Base-by-base conservation (phyloP, 2,797 vertebrate species). In the Centropyge bicolor region DNA sequence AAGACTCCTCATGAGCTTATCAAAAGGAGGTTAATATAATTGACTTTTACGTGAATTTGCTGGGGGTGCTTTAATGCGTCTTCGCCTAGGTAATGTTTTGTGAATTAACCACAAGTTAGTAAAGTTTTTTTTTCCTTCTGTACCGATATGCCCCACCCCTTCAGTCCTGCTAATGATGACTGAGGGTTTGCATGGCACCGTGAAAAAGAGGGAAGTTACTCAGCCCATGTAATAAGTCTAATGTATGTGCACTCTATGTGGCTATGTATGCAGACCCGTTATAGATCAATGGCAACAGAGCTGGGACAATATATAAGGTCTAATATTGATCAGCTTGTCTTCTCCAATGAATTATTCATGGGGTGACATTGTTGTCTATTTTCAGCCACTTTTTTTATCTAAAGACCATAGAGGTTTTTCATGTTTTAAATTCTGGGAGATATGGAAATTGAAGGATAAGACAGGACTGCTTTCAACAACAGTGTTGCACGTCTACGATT, bases 81-180 rank as follows among this genome's bases (percentile, higher is more conserved):
- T 76, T 36, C 16, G 1, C 5, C 24, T 55, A 52, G 16, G 17
- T 73, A 11, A 49, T 62, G 65, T 83, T 71, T 82, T 81, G 62
- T 82, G 64, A 87, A 86, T 82, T 76, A 68, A 80, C 59, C 75
- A 20, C 83, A 87, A 93, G 90, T 95, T 93, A 70, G 81, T 64
- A 85, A 94, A 94, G 92, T 94, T 94, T 92, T 87, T 82, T 86
- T 82, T 72, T 54, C 20, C 19, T 9, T 9, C 6, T 9, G 74
- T 81, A 87, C 70, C 70, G 46, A 85, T 85, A 91, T 83, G 93
- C 95, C 94, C 94, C 95, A 95, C 95, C 95, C 94, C 93, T 94
- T 84, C 79, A 88, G 79, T 76, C 82, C 82, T 66, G n/a, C 81
- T 77, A 78, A 91, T 81, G 79, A 90, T 85, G 89, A 89, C 84